These are phyloP conservation scores for Sinotaia quadrata DNA, from an alignment of 2,888 invertebrate species.

Conservation along the genomic window DNA sequence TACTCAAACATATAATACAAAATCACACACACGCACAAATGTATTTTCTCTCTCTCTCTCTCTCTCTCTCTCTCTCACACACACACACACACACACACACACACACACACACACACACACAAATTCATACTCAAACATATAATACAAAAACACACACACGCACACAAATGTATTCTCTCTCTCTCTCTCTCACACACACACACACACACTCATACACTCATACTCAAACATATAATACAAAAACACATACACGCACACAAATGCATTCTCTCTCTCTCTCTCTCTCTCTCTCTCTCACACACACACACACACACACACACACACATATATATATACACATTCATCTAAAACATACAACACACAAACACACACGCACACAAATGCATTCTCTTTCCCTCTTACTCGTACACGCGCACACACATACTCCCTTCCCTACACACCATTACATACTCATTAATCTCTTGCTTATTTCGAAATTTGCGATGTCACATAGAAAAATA, in stretches of 20 bases:
- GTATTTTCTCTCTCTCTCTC: not conserved
- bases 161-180: too few species aligned
- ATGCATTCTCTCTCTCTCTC: not conserved
- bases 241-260: not conserved
- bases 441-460: too few species aligned
- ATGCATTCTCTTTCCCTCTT: not conserved
- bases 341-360: not conserved
- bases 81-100: not conserved
- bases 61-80: not conserved
- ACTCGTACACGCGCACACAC: constrained; percentile 4
- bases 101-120: not conserved
- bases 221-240: too few species aligned
- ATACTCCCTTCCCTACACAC: not conserved
- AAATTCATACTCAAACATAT: too few species aligned
- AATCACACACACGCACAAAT: not conserved
- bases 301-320: constrained; percentile 1
- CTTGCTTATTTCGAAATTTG: too few species aligned
- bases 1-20: not conserved
- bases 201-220: too few species aligned
- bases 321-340: not conserved
- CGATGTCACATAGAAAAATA: too few species aligned
- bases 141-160: too few species aligned
- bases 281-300: not conserved
- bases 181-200: too few species aligned
- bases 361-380: not conserved